Base-by-base conservation (phyloP, 1,140 invertebrate genomes). In the Dinoponera quadriceps region DNA sequence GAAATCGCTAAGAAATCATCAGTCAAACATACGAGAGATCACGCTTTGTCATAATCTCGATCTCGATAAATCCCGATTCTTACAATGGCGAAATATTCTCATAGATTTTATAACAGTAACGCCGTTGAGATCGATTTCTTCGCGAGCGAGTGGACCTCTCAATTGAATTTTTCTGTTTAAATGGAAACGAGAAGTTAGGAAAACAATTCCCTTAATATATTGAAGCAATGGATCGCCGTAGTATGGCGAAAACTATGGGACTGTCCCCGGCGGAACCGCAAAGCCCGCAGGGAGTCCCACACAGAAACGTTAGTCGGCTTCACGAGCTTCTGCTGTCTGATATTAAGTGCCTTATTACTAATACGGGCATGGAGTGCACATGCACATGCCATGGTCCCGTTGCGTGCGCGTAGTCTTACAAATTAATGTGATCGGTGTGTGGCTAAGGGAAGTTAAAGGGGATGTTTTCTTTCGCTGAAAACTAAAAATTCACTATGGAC, bases 371-470 rank as follows among this genome's bases (percentile, higher is more conserved):
- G 27, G n/a, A 51, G 22, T 7, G 33, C 27, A 65, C 4, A 57
- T 14, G n/a, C 25, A 44, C 14, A 44, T 44, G 7, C 3, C 22
- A 0, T 4, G 22, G 20, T 66, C 13, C 25, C 44, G 9, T 60
- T 22, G 22, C n/a, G 16, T 60, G 27, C 38, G 18, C 49, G n/a
- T 68, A 68, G 25, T 44, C 4, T 73, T 54, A 81, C 22, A 49
- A 86, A 84, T 86, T 84, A 84, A 86, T 86, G 20, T 62, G 69
- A 84, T 81, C 63, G 66, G 78, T 86, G 62, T 33, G 54, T 18
- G 44, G 44, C 54, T 66, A 68, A 78, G 20, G 9, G 16, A 38
- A 16, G 49, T 73, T 77, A 77, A 66, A 77, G 48, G 27, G n/a
- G 11, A 83, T n/a, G 63, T 63, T 16, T 65, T 57, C 9, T 62